Percentiles rank a stretch among this genome's conserved stretches.
These are phyloP conservation scores for Centroberyx gerrardi DNA, from an alignment of 2,797 vertebrate species.

Conservation along the genomic window DNA sequence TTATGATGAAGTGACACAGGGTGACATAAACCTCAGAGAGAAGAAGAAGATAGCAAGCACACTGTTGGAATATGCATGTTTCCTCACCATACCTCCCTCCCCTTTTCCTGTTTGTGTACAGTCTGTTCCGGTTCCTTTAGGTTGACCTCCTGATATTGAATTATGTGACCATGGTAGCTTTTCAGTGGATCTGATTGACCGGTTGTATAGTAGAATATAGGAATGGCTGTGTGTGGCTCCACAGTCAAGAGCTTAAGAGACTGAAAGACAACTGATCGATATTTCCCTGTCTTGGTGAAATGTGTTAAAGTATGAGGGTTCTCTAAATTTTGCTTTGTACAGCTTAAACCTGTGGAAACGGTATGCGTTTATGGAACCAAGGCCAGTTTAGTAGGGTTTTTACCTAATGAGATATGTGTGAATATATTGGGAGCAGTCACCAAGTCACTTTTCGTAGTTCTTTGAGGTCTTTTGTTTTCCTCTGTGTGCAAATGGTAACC, in stretches of 20 bases:
- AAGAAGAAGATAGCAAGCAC: constrained; percentile 72
- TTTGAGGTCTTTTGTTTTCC: constrained; percentile 62
- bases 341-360: constrained; percentile 79
- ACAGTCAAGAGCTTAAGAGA: constrained; percentile 25
- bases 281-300: constrained; percentile 64
- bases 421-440: constrained; percentile 80
- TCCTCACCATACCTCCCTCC: constrained; percentile 2
- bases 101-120: constrained; percentile 51
- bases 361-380: constrained; percentile 72
- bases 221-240: constrained; percentile 55
- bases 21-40: constrained; percentile 50
- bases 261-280: constrained; percentile 50
- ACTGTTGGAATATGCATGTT: constrained; percentile 76
- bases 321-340: constrained; percentile 69
- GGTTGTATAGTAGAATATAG: constrained; percentile 78
- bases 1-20: constrained; percentile 64
- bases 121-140: constrained; percentile 50
- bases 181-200: constrained; percentile 76
- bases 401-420: constrained; percentile 65
- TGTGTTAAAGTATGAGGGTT: constrained; percentile 69
- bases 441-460: constrained; percentile 82
- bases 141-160: constrained; percentile 65
- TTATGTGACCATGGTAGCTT: constrained; percentile 70
- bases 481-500: constrained; percentile 74
- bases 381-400: constrained; percentile 78